Percentiles rank a stretch among this genome's conserved stretches.
Evolutionary conservation across 2,888 invertebrate genomes (phyloP).

Genomic region (Hartigia nigra): DNA sequence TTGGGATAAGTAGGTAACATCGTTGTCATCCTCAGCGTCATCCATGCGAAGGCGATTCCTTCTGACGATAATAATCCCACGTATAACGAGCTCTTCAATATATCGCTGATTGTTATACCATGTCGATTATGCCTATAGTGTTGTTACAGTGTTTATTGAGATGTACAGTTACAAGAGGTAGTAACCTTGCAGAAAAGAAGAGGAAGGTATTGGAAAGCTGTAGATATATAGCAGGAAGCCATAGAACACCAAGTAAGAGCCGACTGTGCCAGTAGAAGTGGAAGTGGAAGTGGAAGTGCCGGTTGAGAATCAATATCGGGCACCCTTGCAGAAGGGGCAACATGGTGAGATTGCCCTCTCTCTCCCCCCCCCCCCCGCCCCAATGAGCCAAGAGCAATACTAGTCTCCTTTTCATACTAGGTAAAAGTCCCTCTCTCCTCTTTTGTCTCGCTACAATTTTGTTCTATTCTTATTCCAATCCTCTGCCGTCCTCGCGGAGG

Average conservation of each 20-base stretch:
- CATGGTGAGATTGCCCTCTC: constrained; percentile 3
- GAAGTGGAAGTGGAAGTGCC: constrained; percentile 30
- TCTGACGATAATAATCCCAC: not conserved
- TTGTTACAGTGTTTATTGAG: not conserved
- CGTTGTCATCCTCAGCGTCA: not conserved
- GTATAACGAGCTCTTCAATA: not conserved
- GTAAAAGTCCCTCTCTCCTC: not conserved
- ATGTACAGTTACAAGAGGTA: not conserved
- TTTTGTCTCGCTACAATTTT: not conserved
- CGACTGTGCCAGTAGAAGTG: constrained; percentile 22
- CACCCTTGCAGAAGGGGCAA: constrained; percentile 26
- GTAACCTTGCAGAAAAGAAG: constrained; percentile 12
- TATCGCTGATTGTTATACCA: not conserved
- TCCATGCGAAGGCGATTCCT: not conserved
- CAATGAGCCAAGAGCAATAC: not conserved
- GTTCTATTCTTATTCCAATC: not conserved
- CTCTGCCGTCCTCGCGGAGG: not conserved
- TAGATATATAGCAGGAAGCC: constrained; percentile 35
- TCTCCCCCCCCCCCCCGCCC: no score
- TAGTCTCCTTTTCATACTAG: not conserved
- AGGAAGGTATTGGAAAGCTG: constrained; percentile 36
- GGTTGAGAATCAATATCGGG: constrained; percentile 54
- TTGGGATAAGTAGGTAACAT: not conserved
- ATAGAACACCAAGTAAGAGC: constrained; percentile 31
- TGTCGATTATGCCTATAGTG: not conserved